A percentile compares a stretch with the other conserved stretches of the same genome.
Evolutionary conservation across 1,140 invertebrate species (phyloP).

Genomic region (Leptinotarsa undecemlineata): DNA sequence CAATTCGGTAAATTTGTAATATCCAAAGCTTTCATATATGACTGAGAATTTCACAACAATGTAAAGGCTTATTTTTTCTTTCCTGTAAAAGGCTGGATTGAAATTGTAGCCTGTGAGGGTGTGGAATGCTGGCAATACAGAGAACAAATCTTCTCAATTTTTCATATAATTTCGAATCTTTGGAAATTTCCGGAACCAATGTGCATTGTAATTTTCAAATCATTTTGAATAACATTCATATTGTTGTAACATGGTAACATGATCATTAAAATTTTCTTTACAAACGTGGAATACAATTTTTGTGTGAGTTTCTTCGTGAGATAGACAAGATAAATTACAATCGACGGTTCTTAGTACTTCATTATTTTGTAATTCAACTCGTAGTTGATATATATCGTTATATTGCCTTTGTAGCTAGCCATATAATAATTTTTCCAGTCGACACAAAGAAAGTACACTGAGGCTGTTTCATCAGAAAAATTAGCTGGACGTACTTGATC

Average conservation of each 20-base stretch:
- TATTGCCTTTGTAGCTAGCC: constrained; percentile 35
- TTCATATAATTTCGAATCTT: constrained; percentile 26
- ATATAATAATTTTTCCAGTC: constrained; percentile 43
- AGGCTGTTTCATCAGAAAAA: constrained; percentile 30
- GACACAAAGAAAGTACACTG: constrained; percentile 44
- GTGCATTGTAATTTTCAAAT: constrained; percentile 40
- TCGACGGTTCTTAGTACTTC: no score
- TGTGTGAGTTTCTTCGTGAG: constrained; percentile 26
- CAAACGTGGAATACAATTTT: constrained; percentile 45
- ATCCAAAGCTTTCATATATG: neutral
- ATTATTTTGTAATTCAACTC: constrained; percentile 28
- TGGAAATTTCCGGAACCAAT: constrained; percentile 42
- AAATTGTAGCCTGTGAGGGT: constrained; percentile 45
- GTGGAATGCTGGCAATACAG: constrained; percentile 50
- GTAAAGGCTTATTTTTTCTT: constrained; percentile 37
- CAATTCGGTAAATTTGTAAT: neutral
- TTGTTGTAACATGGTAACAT: constrained; percentile 41
- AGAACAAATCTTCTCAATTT: constrained; percentile 33
- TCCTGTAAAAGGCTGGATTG: constrained; percentile 42
- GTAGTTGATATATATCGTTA: constrained; percentile 39
- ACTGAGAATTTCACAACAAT: constrained; percentile 6
- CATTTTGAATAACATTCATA: neutral
- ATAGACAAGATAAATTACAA: no score
- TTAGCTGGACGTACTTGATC: constrained; percentile 24
- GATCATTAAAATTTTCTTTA: constrained; percentile 32